A percentile compares a stretch with the other conserved stretches of the same genome.
These are phyloP conservation scores for Arbacia lixula DNA, from an alignment of 53 echinoderm and acorn worm species.

Conservation along the genomic window DNA sequence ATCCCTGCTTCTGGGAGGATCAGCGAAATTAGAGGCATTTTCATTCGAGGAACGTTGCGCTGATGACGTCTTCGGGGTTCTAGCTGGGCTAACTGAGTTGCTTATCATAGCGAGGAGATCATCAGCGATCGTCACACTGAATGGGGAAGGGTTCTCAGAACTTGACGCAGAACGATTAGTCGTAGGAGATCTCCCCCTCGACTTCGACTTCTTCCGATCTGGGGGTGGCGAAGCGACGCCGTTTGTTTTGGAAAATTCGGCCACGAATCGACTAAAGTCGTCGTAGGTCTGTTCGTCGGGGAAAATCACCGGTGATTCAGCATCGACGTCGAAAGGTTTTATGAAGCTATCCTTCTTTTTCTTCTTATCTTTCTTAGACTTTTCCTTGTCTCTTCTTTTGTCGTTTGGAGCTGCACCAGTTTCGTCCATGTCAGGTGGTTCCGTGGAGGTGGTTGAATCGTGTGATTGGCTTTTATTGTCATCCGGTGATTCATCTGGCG, in stretches of 20 bases:
- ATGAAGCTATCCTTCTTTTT: constrained; percentile 24
- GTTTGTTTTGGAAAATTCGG: constrained; percentile 13
- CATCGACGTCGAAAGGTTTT: constrained; percentile 38
- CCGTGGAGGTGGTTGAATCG: neutral
- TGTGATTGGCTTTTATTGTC: too few species aligned
- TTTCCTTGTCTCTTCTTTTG: neutral
- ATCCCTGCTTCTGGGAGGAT: too few species aligned
- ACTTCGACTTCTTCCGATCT: neutral
- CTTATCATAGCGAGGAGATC: constrained; percentile 38
- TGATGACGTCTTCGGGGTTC: neutral
- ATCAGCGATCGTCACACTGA: constrained; percentile 39
- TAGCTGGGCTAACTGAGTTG: constrained; percentile 29
- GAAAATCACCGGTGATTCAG: constrained; percentile 40
- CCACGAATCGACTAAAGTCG: constrained; percentile 25
- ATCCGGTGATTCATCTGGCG: neutral
- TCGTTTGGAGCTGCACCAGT: neutral
- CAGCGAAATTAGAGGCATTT: too few species aligned
- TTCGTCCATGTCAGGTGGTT: neutral
- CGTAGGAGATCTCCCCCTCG: neutral
- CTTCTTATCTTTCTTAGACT: constrained; percentile 6
- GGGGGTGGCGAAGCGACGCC: neutral
- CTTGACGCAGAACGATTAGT: neutral
- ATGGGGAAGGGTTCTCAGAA: constrained; percentile 31
- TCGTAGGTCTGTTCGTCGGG: constrained; percentile 36
- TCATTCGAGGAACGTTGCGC: neutral